phyloP scores from a whole-genome alignment of 2,113 vertebrate species.

The Apteryx owenii region DNA sequence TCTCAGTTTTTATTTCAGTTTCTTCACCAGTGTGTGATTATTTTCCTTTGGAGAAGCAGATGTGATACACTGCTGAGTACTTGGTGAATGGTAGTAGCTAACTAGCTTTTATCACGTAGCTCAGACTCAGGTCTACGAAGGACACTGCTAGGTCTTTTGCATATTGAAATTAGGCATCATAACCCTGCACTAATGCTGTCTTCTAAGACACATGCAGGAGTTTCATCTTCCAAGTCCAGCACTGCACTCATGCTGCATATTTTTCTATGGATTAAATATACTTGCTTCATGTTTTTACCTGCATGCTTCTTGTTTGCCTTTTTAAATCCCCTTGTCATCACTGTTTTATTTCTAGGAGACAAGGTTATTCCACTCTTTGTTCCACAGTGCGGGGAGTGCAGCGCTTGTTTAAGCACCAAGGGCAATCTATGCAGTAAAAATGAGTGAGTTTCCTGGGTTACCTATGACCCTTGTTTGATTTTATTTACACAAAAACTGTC shows the following conservation, averaged over 20 bases:
- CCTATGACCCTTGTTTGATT: neutral
- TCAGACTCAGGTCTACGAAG: neutral
- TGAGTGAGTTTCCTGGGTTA: conserved; percentile 50
- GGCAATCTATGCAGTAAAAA: conserved; percentile 61
- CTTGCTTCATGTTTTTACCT: neutral
- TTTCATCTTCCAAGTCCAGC: neutral
- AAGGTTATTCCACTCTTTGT: conserved; percentile 74
- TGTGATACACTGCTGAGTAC: neutral
- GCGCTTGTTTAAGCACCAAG: conserved; percentile 35
- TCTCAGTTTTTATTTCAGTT: neutral
- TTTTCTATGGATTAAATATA: neutral
- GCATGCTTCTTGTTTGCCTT: neutral
- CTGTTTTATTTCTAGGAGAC: conserved; percentile 69
- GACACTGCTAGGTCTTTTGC: neutral
- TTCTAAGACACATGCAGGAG: neutral
- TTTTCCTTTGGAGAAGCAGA: neutral
- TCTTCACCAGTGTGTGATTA: neutral
- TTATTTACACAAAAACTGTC: neutral
- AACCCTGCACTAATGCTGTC: neutral
- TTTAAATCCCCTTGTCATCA: neutral
- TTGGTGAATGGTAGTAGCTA: neutral
- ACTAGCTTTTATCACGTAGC: neutral
- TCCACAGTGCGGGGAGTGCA: conserved; percentile 75
- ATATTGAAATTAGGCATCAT: neutral
- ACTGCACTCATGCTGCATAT: neutral